Evolutionary conservation across 2,113 vertebrate species (phyloP), one percentile per base, ranked within the genome.

Genomic region (Meriones unguiculatus): DNA sequence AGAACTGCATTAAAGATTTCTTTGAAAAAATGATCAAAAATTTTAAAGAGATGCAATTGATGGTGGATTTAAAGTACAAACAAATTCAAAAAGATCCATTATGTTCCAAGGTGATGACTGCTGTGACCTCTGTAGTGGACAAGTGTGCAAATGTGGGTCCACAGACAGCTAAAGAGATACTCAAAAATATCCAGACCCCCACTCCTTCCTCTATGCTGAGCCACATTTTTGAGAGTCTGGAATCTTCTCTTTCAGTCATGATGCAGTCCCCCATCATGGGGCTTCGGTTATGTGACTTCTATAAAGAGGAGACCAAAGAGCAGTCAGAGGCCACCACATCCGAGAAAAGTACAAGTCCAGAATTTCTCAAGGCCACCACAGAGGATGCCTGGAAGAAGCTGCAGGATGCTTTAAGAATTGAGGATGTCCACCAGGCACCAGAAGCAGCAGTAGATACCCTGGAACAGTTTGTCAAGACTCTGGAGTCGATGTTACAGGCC

Each of bases 41-140:
- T 90, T 94, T 98, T 95, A 98, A 97, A 92, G 97, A 98, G 70
- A 96, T 98, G 90, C 90, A 97, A 32, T 52, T 78, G 70, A 70
- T 62, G 0, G 1, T 98, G 32, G 96, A 89, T 13, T 22, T 24
- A 73, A 93, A 93, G 59, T 86, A 92, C 22, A 93, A 80, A 65
- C 64, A 84, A 7, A 38, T 82, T 57, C 80, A 96, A 25, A 87
- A 81, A 35, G 80, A 87, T 7, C 65, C 82, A 77, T 82, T 98
- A 2, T 90, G 59, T 87, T 78, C 91, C 64, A 92, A 91, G 54
- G 84, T 97, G 50, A 28, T 72, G 25, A 38, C 69, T 22, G 81
- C 93, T 52, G 2, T 84, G 90, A 90, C 24, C 13, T 89, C 97
- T 62, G 0, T 89, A 38, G 22, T 69, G 62, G 98, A 98, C 35